phyloP scores from a whole-genome alignment of 2,797 vertebrate species.

The Myotis pilosus region DNA sequence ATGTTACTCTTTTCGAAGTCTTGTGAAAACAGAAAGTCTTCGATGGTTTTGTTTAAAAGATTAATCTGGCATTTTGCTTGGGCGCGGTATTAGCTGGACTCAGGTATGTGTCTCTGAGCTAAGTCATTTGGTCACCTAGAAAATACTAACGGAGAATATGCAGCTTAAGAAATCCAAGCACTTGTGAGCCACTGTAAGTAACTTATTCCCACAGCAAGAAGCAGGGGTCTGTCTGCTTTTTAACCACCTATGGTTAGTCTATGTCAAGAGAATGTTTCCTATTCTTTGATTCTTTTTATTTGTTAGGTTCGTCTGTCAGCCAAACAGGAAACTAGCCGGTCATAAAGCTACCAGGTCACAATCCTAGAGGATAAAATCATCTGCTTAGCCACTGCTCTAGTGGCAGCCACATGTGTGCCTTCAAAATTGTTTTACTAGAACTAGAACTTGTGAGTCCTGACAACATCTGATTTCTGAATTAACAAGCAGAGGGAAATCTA shows the following conservation, averaged over 20 bases:
- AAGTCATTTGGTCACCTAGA: background rate
- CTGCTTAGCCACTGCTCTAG: background rate
- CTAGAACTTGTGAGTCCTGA: background rate
- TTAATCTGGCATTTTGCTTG: background rate
- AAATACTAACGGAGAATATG: background rate
- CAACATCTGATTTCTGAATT: conserved; percentile 15
- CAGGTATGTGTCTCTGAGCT: background rate
- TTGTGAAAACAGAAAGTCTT: background rate
- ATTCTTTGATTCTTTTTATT: conserved; percentile 29
- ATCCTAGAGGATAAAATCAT: background rate
- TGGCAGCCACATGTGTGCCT: background rate
- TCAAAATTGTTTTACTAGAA: background rate
- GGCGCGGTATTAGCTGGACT: background rate
- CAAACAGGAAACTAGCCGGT: background rate
- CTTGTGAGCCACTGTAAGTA: background rate
- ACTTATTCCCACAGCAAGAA: background rate
- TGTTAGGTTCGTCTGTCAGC: background rate
- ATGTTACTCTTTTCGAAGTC: background rate
- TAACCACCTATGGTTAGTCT: background rate
- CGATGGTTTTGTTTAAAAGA: background rate
- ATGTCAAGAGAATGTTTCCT: background rate
- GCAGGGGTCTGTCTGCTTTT: background rate
- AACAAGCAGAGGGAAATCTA: background rate
- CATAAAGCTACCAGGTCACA: background rate
- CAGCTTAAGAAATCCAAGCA: background rate